Percentiles rank a stretch among this genome's conserved stretches.
phyloP scores from a whole-genome alignment of 2,888 invertebrate genomes.

The Athalia circularis region DNA sequence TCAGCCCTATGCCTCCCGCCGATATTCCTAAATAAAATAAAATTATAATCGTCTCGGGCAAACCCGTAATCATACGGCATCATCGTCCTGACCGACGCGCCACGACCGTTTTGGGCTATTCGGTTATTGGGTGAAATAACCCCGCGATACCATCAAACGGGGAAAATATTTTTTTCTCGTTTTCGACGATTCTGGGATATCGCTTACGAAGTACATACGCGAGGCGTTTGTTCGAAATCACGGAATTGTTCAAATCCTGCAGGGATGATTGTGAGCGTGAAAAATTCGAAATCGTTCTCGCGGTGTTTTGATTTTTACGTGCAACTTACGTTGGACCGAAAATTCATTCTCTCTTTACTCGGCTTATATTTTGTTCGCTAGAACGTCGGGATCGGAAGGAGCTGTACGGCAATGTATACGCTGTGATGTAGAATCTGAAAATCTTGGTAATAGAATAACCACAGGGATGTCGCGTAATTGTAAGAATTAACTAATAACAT shows the following conservation, averaged over 20 bases:
- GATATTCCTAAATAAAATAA: slow-evolving; percentile 45
- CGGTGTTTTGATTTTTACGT: neutral
- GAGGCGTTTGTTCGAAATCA: slow-evolving; percentile 5
- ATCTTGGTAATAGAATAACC: slow-evolving; percentile 71
- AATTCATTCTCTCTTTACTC: neutral
- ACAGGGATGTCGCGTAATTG: slow-evolving; percentile 73
- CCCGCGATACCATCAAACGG: slow-evolving; percentile 38
- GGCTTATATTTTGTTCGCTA: too few relatives aligned
- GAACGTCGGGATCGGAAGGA: neutral
- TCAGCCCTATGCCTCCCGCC: slow-evolving; percentile 1
- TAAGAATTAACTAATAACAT: slow-evolving; percentile 74
- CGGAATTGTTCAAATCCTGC: too few relatives aligned
- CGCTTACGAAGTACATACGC: neutral
- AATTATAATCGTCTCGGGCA: slow-evolving; percentile 43
- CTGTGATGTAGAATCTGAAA: slow-evolving; percentile 13
- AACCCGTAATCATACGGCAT: slow-evolving; percentile 44
- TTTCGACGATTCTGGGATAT: neutral
- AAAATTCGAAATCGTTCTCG: neutral
- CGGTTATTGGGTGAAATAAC: slow-evolving; percentile 44
- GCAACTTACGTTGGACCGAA: neutral
- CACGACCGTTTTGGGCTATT: slow-evolving; percentile 17
- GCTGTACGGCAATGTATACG: neutral
- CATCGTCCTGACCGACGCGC: neutral
- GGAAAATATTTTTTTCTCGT: slow-evolving; percentile 23
- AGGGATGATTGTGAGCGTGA: too few relatives aligned